Percentiles rank a stretch among this genome's conserved stretches.
These are phyloP conservation scores for Hyperoplus lanceolatus DNA, from an alignment of 2,797 vertebrate species.

Conservation along the genomic window DNA sequence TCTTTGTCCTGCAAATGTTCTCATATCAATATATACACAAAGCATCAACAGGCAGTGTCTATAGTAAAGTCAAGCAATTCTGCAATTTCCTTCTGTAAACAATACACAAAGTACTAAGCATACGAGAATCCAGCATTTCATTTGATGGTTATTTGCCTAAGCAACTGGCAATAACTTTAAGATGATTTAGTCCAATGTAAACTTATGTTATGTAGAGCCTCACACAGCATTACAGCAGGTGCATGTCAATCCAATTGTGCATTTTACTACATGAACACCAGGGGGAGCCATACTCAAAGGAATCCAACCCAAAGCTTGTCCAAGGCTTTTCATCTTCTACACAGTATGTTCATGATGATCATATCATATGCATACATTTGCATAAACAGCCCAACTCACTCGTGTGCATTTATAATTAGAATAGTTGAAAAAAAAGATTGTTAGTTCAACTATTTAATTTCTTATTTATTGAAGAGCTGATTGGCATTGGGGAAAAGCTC, in stretches of 20 bases:
- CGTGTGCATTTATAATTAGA: background rate
- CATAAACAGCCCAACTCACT: background rate
- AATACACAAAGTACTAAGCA: too few species aligned
- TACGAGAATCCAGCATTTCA: too few species aligned
- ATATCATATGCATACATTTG: background rate
- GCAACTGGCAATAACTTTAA: background rate
- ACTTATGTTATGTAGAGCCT: background rate
- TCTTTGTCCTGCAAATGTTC: too few species aligned
- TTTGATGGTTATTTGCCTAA: background rate
- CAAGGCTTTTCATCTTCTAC: background rate
- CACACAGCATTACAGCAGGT: background rate
- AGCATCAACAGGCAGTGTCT: too few species aligned
- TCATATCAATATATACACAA: too few species aligned
- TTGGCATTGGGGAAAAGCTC: too few species aligned
- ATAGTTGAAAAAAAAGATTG: background rate
- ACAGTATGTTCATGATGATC: background rate
- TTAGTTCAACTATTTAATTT: background rate
- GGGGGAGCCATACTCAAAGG: conserved; percentile 44
- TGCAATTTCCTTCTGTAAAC: too few species aligned
- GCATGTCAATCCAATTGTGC: background rate
- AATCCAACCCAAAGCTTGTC: background rate
- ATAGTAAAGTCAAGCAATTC: too few species aligned
- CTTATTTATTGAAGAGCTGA: too few species aligned
- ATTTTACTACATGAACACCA: conserved; percentile 36
- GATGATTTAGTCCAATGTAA: background rate